Evolutionary conservation across 2,797 vertebrate species (phyloP), one percentile per base, ranked within the genome.

Genomic region (Distichodus sexfasciatus): DNA sequence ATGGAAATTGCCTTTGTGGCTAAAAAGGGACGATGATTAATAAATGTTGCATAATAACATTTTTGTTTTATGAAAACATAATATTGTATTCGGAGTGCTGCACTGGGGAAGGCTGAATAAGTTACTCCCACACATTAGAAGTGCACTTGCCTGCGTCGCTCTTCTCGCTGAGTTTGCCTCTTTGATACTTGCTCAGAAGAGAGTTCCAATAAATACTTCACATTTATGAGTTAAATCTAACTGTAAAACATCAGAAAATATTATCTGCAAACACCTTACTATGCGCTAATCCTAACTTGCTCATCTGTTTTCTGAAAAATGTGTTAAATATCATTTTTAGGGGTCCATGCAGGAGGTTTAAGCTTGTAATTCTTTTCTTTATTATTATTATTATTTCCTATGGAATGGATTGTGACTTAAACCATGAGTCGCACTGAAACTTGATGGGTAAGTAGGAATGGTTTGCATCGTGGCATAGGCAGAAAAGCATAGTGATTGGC

Each of bases 161-260:
- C 50, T 33, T 15, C 26, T 29, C 6, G n/a, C 8, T 33, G 33
- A 15, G n/a, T n/a, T n/a, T n/a, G n/a, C n/a, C n/a, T n/a, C 50
- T 54, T 54, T 54, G 50, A 54, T 54, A 33, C 28, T 54, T 33
- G 17, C 50, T 54, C 50, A 4, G 12, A 29, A 54, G 50, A 54
- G 28, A 11, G 33, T 19, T 54, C n/a, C 50, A 31, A 54, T 54
- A 54, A 54, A 54, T 54, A 54, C 29, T 54, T 33, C 15, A 54
- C 19, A 54, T 31, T 38, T 53, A 17, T 29, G 26, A 53, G 9
- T 53, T 9, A 31, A 53, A 53, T 53, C 19, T 53, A 28, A 41
- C 21, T 44, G 26, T 11, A 62, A 14, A 64, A 7, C 28, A 53
- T 53, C n/a, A 66, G 5, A 53, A 29, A 1, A 29, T 19, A 10